Evolutionary conservation across 1,140 invertebrate genomes (phyloP).

Genomic region (Phenacoccus solenopsis): DNA sequence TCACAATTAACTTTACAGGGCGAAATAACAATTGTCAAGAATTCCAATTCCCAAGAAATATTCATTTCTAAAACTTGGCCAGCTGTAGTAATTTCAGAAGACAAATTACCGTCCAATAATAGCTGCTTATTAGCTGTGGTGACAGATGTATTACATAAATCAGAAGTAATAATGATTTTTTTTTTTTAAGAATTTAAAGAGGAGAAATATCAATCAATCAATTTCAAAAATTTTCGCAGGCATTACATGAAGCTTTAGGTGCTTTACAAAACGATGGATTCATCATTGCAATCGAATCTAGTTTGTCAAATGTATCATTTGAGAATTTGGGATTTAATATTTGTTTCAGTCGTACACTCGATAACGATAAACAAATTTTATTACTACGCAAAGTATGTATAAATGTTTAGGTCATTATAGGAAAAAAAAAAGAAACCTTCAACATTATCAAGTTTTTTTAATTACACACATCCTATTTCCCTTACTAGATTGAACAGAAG

Average conservation of each 20-base stretch:
- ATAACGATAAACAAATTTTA: background rate
- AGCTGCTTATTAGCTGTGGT: no score
- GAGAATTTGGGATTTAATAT: background rate
- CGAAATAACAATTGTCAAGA: no score
- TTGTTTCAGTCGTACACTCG: background rate
- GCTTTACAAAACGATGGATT: background rate
- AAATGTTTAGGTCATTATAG: background rate
- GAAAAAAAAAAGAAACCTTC: background rate
- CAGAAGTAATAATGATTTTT: no score
- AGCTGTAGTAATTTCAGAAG: no score
- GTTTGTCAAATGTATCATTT: background rate
- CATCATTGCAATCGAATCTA: background rate
- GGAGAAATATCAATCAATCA: no score
- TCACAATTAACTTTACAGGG: no score
- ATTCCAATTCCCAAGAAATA: no score
- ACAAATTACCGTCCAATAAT: no score
- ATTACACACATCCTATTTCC: background rate
- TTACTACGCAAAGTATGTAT: background rate
- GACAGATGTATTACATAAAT: no score
- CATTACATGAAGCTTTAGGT: background rate
- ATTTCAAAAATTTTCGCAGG: no score
- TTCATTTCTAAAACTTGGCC: no score
- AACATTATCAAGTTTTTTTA: background rate
- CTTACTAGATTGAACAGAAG: background rate
- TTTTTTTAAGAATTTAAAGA: no score